These are phyloP conservation scores for Aulostomus chinensis DNA, from an alignment of 2,797 vertebrate species.

Conservation along the genomic window DNA sequence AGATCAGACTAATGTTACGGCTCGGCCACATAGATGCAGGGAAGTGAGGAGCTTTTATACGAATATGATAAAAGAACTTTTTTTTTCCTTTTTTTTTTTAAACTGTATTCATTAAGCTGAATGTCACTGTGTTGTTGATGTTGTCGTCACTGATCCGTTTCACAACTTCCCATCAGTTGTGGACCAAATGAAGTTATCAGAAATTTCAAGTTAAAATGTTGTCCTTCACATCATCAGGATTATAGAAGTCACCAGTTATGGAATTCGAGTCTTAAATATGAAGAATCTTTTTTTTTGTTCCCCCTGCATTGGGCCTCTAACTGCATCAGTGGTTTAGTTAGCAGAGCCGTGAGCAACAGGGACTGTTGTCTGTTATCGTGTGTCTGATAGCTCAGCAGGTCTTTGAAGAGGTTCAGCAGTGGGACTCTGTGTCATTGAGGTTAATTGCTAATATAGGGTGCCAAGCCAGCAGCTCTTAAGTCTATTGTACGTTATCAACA, in stretches of 20 bases:
- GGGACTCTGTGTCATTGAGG: slow-evolving; percentile 54
- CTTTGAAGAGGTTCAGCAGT: slow-evolving; percentile 52
- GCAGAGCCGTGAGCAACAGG: slow-evolving; percentile 40
- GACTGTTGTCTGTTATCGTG: no score
- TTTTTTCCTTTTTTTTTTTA: no score
- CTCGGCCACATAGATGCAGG: no score
- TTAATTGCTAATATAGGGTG: slow-evolving; percentile 70
- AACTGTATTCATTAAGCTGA: no score
- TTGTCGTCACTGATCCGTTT: neutral
- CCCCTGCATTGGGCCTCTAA: no score
- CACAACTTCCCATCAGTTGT: neutral
- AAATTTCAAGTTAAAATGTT: slow-evolving; percentile 25
- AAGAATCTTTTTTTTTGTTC: slow-evolving; percentile 31
- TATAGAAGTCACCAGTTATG: slow-evolving; percentile 6
- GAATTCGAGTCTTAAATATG: slow-evolving; percentile 34
- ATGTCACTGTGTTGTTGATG: no score
- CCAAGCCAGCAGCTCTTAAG: slow-evolving; percentile 45
- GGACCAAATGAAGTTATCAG: neutral
- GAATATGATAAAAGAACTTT: no score
- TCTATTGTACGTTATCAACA: slow-evolving; percentile 19
- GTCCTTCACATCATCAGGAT: slow-evolving; percentile 19
- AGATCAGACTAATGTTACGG: no score
- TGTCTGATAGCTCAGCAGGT: slow-evolving; percentile 42
- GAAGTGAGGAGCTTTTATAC: no score
- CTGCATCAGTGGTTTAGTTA: slow-evolving; percentile 43